Base-by-base conservation (phyloP, 2,888 invertebrate species). In the Lithophane semibrunnea region DNA sequence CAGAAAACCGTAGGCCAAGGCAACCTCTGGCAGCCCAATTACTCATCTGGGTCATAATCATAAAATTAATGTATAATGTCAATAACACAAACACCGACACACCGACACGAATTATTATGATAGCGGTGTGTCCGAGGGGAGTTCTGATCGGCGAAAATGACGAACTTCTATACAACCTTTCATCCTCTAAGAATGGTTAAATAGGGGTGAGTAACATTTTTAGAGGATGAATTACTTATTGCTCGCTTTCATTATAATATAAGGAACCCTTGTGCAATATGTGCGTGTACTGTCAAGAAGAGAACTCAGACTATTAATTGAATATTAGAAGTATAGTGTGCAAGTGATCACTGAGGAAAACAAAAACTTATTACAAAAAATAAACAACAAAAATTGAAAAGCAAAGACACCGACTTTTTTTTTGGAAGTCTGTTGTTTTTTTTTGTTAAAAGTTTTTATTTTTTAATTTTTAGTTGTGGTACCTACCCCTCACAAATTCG, bases 1-100 rank as follows among this genome's bases (percentile, higher is more conserved):
- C 67, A 60, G 58, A 66, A 63, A 42, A 52, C 13, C 64, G 69
- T 71, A 72, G 77, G 86, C 63, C 86, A 86, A 88, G 84, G 88
- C 56, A n/a, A 84, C 8, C 13, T 60, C 54, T 24, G 54, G 12
- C 37, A 58, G 58, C 67, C 44, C 49, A 66, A 64, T 65, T 73
- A 44, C 66, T 77, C 56, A 81, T 75, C 42, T 85, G 73, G 82
- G 80, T 80, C 85, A 73, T n/a, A 58, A 70, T 52, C 21, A 79
- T 78, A 76, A 66, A 78, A 42, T 63, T 64, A 71, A 12, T 63
- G 9, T 21, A 24, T 58, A 13, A 3, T 37, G 75, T 54, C 74
- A 81, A 77, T 82, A 76, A 65, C 75, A 61, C 72, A 63, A 52
- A 73, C 37, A 70, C 37, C 37, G 37, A 37, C 74, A 73, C 61